Conservation (phyloP, 2,888 invertebrate species). For the Pandemis corylana region DNA sequence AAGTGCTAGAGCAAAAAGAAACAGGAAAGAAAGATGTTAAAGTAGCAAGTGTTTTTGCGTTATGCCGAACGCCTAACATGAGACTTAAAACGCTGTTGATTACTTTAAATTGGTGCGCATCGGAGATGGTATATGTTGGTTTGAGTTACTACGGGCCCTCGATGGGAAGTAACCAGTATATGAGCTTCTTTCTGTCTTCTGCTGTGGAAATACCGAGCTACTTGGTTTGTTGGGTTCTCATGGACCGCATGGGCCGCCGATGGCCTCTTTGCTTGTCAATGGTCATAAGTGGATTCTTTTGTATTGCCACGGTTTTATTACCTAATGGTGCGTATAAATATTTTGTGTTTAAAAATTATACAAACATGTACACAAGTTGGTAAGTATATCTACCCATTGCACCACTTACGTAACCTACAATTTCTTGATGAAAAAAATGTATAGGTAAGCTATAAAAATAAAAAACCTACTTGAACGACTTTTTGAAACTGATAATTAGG, state of each 20-base stretch:
- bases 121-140: conserved; percentile 96
- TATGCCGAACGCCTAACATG: conserved; percentile 95
- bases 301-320: conserved; percentile 93
- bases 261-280: conserved; percentile 95
- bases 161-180: conserved; percentile 93
- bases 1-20: conserved; percentile 87
- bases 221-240: conserved; percentile 93
- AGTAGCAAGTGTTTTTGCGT: conserved; percentile 84
- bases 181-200: conserved; percentile 94
- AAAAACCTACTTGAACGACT: too few relatives aligned
- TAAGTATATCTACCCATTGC: too few relatives aligned
- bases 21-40: conserved; percentile 74
- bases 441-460: too few relatives aligned
- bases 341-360: conserved; percentile 44
- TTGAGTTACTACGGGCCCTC: conserved; percentile 96
- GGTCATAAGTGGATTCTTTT: conserved; percentile 93
- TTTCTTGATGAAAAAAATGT: too few relatives aligned
- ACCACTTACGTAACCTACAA: too few relatives aligned
- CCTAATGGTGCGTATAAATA: conserved; percentile 87
- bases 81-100: conserved; percentile 93
- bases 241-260: conserved; percentile 94
- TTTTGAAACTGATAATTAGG: too few relatives aligned
- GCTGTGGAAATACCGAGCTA: conserved; percentile 96
- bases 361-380: not conserved
- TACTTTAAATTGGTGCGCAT: conserved; percentile 96